Percentiles rank a stretch among this genome's conserved stretches.
phyloP scores from a whole-genome alignment of 2,888 invertebrate genomes.

The Kuschelorhynchus macadamiae region DNA sequence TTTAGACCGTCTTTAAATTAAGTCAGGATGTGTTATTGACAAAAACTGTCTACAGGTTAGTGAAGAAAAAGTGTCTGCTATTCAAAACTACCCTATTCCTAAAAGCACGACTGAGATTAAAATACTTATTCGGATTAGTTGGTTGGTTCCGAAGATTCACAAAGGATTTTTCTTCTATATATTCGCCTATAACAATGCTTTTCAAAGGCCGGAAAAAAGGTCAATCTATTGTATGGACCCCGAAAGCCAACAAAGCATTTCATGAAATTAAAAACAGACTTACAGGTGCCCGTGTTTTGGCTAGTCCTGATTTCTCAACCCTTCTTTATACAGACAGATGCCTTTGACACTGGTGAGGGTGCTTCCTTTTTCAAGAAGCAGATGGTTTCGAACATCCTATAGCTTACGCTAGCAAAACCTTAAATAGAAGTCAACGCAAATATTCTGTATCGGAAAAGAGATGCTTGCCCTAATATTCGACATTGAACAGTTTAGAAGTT shows the following conservation, averaged over 20 bases:
- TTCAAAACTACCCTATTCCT: slow-evolving; percentile 19
- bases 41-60: neutral
- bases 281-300: slow-evolving; percentile 49
- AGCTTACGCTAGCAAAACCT: slow-evolving; percentile 33
- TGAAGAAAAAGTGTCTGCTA: slow-evolving; percentile 8
- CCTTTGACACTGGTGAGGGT: slow-evolving; percentile 54
- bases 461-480: slow-evolving; percentile 15
- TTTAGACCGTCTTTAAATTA: too few species aligned
- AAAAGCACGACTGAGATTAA: slow-evolving; percentile 40
- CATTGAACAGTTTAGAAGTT: slow-evolving; percentile 19
- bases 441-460: slow-evolving; percentile 26
- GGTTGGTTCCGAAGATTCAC: slow-evolving; percentile 40
- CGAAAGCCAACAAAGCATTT: slow-evolving; percentile 38
- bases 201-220: slow-evolving; percentile 45
- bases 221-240: slow-evolving; percentile 42
- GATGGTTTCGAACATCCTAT: slow-evolving; percentile 44
- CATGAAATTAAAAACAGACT: slow-evolving; percentile 43
- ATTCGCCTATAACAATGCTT: slow-evolving; percentile 39
- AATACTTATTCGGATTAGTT: slow-evolving; percentile 39
- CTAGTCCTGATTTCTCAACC: slow-evolving; percentile 49
- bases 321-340: slow-evolving; percentile 55
- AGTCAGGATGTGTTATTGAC: slow-evolving; percentile 10
- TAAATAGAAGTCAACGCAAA: slow-evolving; percentile 23
- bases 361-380: slow-evolving; percentile 50
- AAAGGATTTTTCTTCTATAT: slow-evolving; percentile 34